Evolutionary conservation across 2,797 vertebrate genomes (phyloP), one percentile per base, ranked within the genome.

Genomic region (Sebastes itinus): DNA sequence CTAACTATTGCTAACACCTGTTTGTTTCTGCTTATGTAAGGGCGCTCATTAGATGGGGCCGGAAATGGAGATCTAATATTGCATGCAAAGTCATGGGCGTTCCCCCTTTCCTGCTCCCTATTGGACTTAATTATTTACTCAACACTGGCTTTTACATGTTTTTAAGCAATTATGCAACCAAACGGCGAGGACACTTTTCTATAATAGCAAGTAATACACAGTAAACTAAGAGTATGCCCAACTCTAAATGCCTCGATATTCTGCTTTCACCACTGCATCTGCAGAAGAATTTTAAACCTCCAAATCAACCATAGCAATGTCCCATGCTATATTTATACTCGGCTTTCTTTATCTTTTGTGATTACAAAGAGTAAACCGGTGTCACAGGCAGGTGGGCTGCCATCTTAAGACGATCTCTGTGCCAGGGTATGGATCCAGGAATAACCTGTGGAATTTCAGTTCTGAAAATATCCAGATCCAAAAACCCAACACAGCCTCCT

Each of bases 371-470:
- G 80, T 71, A 64, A 65, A 84, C n/a, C 23, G 28, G 56, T 60
- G 28, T 52, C 63, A 7, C 33, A 18, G 71, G 69, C 78, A 88
- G 87, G 73, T 90, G 75, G 74, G 55, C 78, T 75, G 56, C 66
- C 80, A 82, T 89, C 86, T 87, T 86, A 42, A 92, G 82, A 90
- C 78, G 33, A 78, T 84, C 80, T 63, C 58, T 70, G 76, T 74
- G 75, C 77, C 60, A 67, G 72, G 68, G 81, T 80, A 84, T 74
- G 72, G 72, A 73, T 33, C 89, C 91, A 92, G 88, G 87, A 95
- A 94, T 95, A 94, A 93, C 87, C 66, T 33, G 33, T 75, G 84
- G 85, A 92, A 94, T 94, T 88, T 84, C 74, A 82, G 75, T 61
- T 83, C 86, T 90, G 85, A 94, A 95, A 95, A 95, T 88, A 95